A percentile compares a stretch with the other conserved stretches of the same genome.
Evolutionary conservation across 2,797 vertebrate genomes (phyloP).

Genomic region (Microctenopoma lineatum): DNA sequence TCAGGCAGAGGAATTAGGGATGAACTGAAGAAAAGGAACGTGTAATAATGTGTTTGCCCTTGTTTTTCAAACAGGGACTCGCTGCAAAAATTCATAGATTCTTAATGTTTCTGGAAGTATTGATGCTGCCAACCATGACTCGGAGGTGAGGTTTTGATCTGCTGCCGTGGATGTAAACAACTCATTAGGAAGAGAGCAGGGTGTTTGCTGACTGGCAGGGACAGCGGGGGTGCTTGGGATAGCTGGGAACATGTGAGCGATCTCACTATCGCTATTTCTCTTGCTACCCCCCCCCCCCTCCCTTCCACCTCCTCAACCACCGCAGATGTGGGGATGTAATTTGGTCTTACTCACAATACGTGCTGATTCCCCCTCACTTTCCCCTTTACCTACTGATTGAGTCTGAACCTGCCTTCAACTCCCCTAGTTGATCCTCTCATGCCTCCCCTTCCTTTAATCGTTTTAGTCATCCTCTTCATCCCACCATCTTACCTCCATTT

Average conservation of each 20-base stretch:
- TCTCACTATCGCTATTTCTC: slow-evolving; percentile 43
- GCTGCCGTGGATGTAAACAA: slow-evolving; percentile 77
- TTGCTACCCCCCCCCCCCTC: slow-evolving; percentile 46
- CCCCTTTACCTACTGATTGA: slow-evolving; percentile 60
- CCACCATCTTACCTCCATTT: slow-evolving; percentile 56
- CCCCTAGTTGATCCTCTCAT: slow-evolving; percentile 48
- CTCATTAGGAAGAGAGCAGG: slow-evolving; percentile 77
- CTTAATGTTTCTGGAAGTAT: slow-evolving; percentile 61
- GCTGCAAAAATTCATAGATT: slow-evolving; percentile 32
- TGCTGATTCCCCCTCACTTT: slow-evolving; percentile 10
- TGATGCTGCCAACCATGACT: slow-evolving; percentile 62
- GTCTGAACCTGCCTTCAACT: slow-evolving; percentile 71
- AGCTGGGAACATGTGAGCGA: slow-evolving; percentile 62
- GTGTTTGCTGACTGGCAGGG: slow-evolving; percentile 72
- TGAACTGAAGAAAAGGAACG: slow-evolving; percentile 41
- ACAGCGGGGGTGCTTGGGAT: slow-evolving; percentile 69
- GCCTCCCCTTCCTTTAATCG: background rate
- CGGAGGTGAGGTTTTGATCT: slow-evolving; percentile 76
- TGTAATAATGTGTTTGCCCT: slow-evolving; percentile 53
- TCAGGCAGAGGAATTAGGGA: slow-evolving; percentile 62
- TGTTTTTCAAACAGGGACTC: slow-evolving; percentile 49
- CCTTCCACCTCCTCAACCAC: slow-evolving; percentile 60
- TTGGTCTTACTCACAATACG: slow-evolving; percentile 48
- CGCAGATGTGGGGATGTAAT: slow-evolving; percentile 52
- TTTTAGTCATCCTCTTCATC: slow-evolving; percentile 62